phyloP scores from a whole-genome alignment of 2,797 vertebrate genomes.

The Myotis findleyi region DNA sequence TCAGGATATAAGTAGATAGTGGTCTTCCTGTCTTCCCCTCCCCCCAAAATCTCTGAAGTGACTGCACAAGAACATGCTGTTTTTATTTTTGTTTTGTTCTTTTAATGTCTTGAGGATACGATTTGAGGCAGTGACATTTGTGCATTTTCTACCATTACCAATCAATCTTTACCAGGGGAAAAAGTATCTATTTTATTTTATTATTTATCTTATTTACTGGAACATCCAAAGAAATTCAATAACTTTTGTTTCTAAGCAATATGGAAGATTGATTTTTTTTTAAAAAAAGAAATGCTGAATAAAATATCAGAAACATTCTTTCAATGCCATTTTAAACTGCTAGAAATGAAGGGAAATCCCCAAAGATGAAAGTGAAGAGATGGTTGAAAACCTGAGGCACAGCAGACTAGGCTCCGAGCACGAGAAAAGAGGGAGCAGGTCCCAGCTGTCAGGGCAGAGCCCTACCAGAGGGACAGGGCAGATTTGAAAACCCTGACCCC shows the following conservation, averaged over 20 bases:
- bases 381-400: neutral
- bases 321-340: neutral
- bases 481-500: neutral
- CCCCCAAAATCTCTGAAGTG: neutral
- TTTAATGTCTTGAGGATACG: neutral
- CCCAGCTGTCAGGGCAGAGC: neutral
- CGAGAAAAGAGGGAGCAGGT: neutral
- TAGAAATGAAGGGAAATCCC: neutral
- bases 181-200: slow-evolving; percentile 20
- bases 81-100: neutral
- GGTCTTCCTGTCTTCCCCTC: neutral
- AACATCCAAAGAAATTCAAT: neutral
- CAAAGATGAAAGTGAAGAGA: neutral
- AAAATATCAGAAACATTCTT: neutral
- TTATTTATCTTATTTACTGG: neutral
- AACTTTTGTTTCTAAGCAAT: neutral
- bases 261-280: neutral
- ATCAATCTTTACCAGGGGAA: neutral
- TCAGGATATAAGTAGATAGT: neutral
- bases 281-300: neutral
- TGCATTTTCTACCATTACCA: neutral
- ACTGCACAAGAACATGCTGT: neutral
- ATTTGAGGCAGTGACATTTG: neutral
- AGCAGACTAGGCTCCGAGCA: neutral
- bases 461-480: neutral